Percentiles rank a stretch among this genome's conserved stretches.
These are phyloP conservation scores for Odontocolon sp. DNA, from an alignment of 2,888 invertebrate species.

Conservation along the genomic window DNA sequence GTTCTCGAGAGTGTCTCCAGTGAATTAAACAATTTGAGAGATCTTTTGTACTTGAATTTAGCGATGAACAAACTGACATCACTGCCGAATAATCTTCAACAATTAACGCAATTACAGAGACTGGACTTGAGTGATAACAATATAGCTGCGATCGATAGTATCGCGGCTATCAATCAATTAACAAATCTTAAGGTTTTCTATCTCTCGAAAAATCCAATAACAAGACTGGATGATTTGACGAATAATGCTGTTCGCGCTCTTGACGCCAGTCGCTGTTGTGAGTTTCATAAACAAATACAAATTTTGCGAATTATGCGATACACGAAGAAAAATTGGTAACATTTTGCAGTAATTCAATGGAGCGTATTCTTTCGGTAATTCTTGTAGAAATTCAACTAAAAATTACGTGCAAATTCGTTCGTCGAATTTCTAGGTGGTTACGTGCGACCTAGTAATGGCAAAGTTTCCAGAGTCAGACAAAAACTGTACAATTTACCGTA, in stretches of 20 bases:
- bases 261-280: slow-evolving; percentile 84
- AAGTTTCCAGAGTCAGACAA: too few relatives aligned
- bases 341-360: too few relatives aligned
- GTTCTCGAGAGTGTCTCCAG: slow-evolving; percentile 83
- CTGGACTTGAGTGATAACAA: slow-evolving; percentile 86
- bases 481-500: too few relatives aligned
- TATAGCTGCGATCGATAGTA: slow-evolving; percentile 82
- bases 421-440: too few relatives aligned
- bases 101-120: slow-evolving; percentile 83
- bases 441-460: too few relatives aligned
- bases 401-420: too few relatives aligned
- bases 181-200: slow-evolving; percentile 83
- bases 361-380: too few relatives aligned
- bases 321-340: too few relatives aligned
- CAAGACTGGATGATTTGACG: slow-evolving; percentile 83
- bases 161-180: slow-evolving; percentile 68
- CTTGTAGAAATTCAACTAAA: too few relatives aligned
- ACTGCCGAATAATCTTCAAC: slow-evolving; percentile 82
- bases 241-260: slow-evolving; percentile 84
- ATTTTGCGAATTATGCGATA: too few relatives aligned
- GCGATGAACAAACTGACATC: slow-evolving; percentile 83
- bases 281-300: slow-evolving; percentile 54
- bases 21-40: slow-evolving; percentile 70
- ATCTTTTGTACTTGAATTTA: slow-evolving; percentile 83
- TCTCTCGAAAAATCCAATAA: slow-evolving; percentile 85